Percentiles rank a stretch among this genome's conserved stretches.
Evolutionary conservation across 1,140 invertebrate genomes (phyloP).

Genomic region (Drosophila hydei): DNA sequence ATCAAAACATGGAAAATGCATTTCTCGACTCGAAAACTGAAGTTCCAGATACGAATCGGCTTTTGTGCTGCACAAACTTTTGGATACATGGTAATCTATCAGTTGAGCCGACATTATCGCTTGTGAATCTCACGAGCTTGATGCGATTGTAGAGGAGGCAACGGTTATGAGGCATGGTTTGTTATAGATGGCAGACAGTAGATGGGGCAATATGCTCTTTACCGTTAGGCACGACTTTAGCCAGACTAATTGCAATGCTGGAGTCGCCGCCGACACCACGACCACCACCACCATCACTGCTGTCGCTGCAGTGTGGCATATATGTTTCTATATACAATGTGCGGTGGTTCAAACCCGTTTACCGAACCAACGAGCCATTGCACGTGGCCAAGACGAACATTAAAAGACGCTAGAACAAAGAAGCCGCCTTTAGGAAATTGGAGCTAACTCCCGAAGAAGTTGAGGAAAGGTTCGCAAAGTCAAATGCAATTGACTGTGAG

Average conservation of each 20-base stretch:
- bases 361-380: slow-evolving; percentile 43
- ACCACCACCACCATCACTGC: slow-evolving; percentile 1
- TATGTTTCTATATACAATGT: slow-evolving; percentile 10
- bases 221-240: slow-evolving; percentile 80
- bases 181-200: slow-evolving; percentile 4
- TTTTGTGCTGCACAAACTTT: neutral
- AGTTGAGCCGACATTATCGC: slow-evolving; percentile 73
- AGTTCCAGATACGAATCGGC: slow-evolving; percentile 2
- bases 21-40: slow-evolving; percentile 29
- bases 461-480: slow-evolving; percentile 25
- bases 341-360: slow-evolving; percentile 52
- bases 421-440: slow-evolving; percentile 51
- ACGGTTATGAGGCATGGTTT: slow-evolving; percentile 46
- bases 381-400: slow-evolving; percentile 59
- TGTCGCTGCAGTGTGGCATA: slow-evolving; percentile 53
- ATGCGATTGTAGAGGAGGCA: slow-evolving; percentile 57
- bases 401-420: slow-evolving; percentile 54
- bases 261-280: slow-evolving; percentile 3
- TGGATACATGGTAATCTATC: slow-evolving; percentile 63
- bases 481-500: slow-evolving; percentile 22
- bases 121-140: slow-evolving; percentile 67
- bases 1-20: slow-evolving; percentile 57
- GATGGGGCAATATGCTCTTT: slow-evolving; percentile 42
- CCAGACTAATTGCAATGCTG: slow-evolving; percentile 73
- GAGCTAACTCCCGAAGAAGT: slow-evolving; percentile 35